Evolutionary conservation across 1,140 invertebrate species (phyloP), one percentile per base, ranked within the genome.

Genomic region (Scylla paramamosain): DNA sequence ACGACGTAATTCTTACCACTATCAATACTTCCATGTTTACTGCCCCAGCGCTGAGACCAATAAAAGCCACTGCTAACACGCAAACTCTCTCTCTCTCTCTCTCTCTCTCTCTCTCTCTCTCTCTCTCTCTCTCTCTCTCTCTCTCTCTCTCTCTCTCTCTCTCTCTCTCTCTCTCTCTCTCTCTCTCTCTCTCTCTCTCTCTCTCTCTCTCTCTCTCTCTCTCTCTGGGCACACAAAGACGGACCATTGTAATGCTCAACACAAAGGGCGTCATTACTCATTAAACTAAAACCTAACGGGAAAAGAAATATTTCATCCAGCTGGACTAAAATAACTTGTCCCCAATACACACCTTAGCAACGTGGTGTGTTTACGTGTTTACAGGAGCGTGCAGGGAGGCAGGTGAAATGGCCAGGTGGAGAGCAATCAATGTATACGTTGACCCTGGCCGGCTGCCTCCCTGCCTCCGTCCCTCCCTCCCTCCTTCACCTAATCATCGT

Each of bases 71-170:
- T 77, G 1, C 67, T n/a, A 77, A 77, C 67, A 77, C 67, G 67
- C 67, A n/a, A 77, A 77, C 67, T n/a, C 67, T 3, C 67, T 77
- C 0, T 59, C 52, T n/a, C 20, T 77, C 67, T 77, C 67, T 77
- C 67, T 77, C 67, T 77, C 67, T 77, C 67, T 77, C 67, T 77
- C 67, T 77, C 67, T 77, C 67, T 77, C 67, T 77, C 67, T 77
- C 67, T 77, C 67, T 77, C 67, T 77, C 67, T 77, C 67, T 77
- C 67, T 77, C 67, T 77, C 67, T 77, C 67, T 77, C 67, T 77
- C 67, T 77, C 67, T 77, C 67, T 77, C 67, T 77, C 67, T 77
- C 67, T 77, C 67, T 77, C 67, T 77, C 67, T 77, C 67, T 77
- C 10, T 77, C 67, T 77, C 67, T 77, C 67, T 77, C 67, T 77